A percentile compares a stretch with the other conserved stretches of the same genome.
Conservation (phyloP, 2,888 invertebrate genomes). For the Cosmopolites sordidus region DNA sequence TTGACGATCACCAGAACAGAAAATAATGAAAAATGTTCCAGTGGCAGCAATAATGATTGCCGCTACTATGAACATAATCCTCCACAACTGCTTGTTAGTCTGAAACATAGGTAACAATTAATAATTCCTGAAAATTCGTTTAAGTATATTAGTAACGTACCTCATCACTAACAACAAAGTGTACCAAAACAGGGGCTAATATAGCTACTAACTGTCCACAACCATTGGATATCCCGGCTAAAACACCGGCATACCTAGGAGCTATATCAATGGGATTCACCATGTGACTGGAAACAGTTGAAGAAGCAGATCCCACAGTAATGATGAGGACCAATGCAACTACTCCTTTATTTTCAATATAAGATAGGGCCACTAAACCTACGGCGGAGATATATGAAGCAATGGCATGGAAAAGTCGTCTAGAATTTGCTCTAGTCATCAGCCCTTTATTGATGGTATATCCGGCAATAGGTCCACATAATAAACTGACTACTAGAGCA, state of each 20-base stretch:
- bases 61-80: conserved; percentile 68
- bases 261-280: conserved; percentile 22
- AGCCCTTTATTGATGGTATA: conserved; percentile 11
- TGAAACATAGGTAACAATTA: conserved; percentile 16
- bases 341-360: conserved; percentile 10
- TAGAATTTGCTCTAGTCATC: conserved; percentile 13
- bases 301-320: conserved; percentile 2
- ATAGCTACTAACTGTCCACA: conserved; percentile 22
- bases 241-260: conserved; percentile 19
- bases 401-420: conserved; percentile 10
- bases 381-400: conserved; percentile 14
- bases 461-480: conserved; percentile 14
- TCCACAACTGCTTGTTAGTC: conserved; percentile 51
- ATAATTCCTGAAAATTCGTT: too few relatives aligned
- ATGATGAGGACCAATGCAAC: conserved; percentile 15
- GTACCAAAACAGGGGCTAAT: conserved; percentile 23
- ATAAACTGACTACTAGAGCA: conserved; percentile 8
- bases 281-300: conserved; percentile 16
- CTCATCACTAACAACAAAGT: conserved; percentile 21
- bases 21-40: conserved; percentile 64
- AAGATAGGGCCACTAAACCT: conserved; percentile 13
- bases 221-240: conserved; percentile 23
- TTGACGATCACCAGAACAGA: conserved; percentile 42
- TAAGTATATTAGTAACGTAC: conserved; percentile 3
- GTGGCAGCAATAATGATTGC: conserved; percentile 64